A percentile compares a stretch with the other conserved stretches of the same genome.
These are phyloP conservation scores for Pheucticus melanocephalus DNA, from an alignment of 2,113 vertebrate species.

Conservation along the genomic window DNA sequence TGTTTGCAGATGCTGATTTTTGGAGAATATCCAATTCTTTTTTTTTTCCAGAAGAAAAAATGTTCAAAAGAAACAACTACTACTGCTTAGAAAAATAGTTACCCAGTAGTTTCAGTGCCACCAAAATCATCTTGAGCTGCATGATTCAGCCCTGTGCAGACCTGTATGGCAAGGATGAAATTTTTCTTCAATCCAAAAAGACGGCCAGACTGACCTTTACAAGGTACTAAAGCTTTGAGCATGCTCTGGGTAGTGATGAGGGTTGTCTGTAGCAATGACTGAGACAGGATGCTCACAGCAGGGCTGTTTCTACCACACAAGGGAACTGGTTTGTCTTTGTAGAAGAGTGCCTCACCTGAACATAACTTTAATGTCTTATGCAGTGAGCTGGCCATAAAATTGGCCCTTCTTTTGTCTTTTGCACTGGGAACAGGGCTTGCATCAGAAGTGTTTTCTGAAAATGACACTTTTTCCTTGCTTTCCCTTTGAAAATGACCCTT, in stretches of 20 bases:
- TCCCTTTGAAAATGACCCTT: background rate
- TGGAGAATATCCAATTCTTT: background rate
- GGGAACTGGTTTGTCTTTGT: background rate
- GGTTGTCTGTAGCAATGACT: background rate
- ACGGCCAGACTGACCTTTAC: background rate
- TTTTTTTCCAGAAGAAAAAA: background rate
- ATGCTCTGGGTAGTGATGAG: background rate
- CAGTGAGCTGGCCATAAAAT: background rate
- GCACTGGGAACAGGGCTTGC: fast-evolving
- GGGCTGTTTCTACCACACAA: background rate
- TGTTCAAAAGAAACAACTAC: background rate
- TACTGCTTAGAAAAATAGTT: background rate
- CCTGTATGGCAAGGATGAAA: background rate
- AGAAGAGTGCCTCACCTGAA: background rate
- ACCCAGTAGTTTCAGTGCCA: background rate
- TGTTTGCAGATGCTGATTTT: background rate
- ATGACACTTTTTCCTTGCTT: background rate
- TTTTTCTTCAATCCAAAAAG: background rate
- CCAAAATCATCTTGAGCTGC: background rate
- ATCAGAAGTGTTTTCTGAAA: background rate
- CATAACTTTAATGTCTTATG: background rate
- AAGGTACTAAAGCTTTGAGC: background rate
- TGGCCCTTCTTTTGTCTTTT: background rate
- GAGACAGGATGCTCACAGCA: background rate
- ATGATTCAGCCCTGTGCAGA: background rate